Evolutionary conservation across 1,140 invertebrate genomes (phyloP), one percentile per base, ranked within the genome.

Genomic region (Neoseiulus cucumeris): DNA sequence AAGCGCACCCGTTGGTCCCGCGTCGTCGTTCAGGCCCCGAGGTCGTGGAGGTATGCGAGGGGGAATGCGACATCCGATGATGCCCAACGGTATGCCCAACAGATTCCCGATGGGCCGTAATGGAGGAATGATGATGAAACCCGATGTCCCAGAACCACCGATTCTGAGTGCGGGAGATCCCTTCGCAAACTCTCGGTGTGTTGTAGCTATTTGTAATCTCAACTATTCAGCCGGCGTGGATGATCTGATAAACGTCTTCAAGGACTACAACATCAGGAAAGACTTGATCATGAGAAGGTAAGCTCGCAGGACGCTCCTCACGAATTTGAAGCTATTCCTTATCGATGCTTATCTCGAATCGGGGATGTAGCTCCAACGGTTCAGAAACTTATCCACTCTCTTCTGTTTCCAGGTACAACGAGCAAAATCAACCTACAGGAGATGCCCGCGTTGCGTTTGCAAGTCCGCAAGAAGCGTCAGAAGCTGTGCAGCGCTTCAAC

Each of bases 171-270:
- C 45, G 17, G 64, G 79, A 18, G 79, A 85, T 22, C 81, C 80
- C 41, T 87, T 88, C 69, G 84, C 82, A 2, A 82, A 82, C 44
- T 85, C 84, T 1, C 87, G 87, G 7, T 91, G 87, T 73, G 86
- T 91, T 0, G 75, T 94, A 0, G 82, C 82, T 0, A 76, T 91
- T 70, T 83, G 86, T 70, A 94, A 94, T 74, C 82, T 94, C 0
- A 89, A 89, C 0, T 91, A 85, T 74, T 83, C 85, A 66, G 87
- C 89, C 0, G 81, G 82, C 6, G 83, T 90, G 9, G 84, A 88
- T 64, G 90, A 96, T 68, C 90, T 95, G 65, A 77, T 93, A 44
- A 79, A 83, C 0, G 92, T 92, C 72, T 92, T 96, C 70, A 75
- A 80, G 0, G 73, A 72, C 5, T 76, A 70, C 65, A 64, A 70